Evolutionary conservation across 2,113 vertebrate species (phyloP), one percentile per base, ranked within the genome.

Genomic region (Lycocorax pyrrhopterus): DNA sequence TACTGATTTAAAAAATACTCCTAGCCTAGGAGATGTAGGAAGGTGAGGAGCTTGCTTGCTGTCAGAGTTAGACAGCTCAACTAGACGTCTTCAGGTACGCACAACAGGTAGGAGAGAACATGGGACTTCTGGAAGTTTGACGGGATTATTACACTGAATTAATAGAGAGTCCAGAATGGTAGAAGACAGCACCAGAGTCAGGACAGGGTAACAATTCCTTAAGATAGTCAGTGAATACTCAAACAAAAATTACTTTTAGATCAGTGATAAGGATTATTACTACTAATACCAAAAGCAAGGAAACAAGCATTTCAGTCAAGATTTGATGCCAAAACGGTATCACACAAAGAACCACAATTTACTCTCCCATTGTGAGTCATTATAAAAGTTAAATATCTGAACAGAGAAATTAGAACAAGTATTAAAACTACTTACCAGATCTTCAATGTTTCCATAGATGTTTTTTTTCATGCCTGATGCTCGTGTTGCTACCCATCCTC

Each of bases 381-480:
- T 46, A 79, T 12, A 37, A 6, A 51, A 60, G 13, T 81, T 64
- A 89, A 73, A 20, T n/a, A n/a, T 25, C 22, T 19, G 25, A 91
- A 43, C 5, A 73, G 11, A 74, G 44, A 32, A 46, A 74, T 21
- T 49, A 35, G n/a, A 62, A 60, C 43, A 84, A 84, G 2, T 58
- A 83, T 53, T 69, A 62, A 29, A 96, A 73, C 68, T 59, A 74
- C 71, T 97, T 98, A 99, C 99, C 98, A 99, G 97, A 97, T 99
- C 99, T 96, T 99, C 99, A 71, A 99, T 99, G 98, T 99, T 99
- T 97, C 99, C 99, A 67, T 99, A 99, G 97, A 99, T 98, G 96
- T 99, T 99, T 96, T 99, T 99, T 98, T 99, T 99, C 99, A 99
- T 99, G 98, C 99, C 99, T 32, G 99, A 99, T 55, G 99, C 99